Evolutionary conservation across 2,888 invertebrate genomes (phyloP).

Genomic region (Kryphioiulus occultus): DNA sequence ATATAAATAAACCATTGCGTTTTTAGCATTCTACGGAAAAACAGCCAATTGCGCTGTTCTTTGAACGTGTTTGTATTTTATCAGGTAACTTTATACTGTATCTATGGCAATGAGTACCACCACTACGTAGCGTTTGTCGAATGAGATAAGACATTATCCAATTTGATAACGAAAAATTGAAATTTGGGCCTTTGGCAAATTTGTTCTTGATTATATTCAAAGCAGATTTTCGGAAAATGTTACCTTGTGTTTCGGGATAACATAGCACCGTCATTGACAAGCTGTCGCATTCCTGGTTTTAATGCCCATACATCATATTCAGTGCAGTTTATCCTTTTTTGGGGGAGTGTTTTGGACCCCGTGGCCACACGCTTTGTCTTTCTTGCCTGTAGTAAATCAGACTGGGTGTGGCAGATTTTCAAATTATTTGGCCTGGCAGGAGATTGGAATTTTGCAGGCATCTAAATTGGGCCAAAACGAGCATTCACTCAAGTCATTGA

Average conservation of each 20-base stretch:
- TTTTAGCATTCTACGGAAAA: not conserved
- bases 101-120: constrained; percentile 4
- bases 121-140: not conserved
- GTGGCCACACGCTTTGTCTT: not conserved
- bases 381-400: not conserved
- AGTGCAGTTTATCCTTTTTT: not conserved
- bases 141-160: not conserved
- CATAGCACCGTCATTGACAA: not conserved
- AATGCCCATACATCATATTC: not conserved
- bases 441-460: not conserved
- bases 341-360: not conserved
- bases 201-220: not conserved
- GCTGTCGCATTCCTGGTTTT: not conserved
- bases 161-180: not conserved
- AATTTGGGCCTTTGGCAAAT: constrained; percentile 11
- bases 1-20: not conserved
- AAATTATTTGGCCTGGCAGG: constrained; percentile 11
- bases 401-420: constrained; percentile 24
- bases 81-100: not conserved
- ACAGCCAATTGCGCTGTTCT: not conserved
- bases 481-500: not conserved
- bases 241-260: not conserved
- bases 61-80: not conserved
- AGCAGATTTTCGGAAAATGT: not conserved
- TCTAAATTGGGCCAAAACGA: not conserved